A percentile compares a stretch with the other conserved stretches of the same genome.
Evolutionary conservation across 2,888 invertebrate genomes (phyloP).

Genomic region (Aspidiotus destructor): DNA sequence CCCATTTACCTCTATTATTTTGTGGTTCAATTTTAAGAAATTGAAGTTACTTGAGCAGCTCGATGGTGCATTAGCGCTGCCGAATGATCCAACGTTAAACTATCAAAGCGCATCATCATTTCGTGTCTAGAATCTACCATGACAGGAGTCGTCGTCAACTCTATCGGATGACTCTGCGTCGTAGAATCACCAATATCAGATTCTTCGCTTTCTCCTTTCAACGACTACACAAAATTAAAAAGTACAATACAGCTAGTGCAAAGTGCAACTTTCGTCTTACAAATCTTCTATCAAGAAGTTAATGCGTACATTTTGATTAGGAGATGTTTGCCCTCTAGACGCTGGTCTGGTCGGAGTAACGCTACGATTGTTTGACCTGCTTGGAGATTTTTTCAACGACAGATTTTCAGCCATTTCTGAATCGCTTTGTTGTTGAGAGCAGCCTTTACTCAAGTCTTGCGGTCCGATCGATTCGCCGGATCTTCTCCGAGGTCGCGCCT

Average conservation of each 20-base stretch:
- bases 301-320: conserved; percentile 23
- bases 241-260: too few relatives aligned
- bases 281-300: too few relatives aligned
- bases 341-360: conserved; percentile 36
- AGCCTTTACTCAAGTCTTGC: conserved; percentile 50
- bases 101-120: conserved; percentile 20
- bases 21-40: background rate
- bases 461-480: conserved; percentile 61
- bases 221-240: conserved; percentile 3
- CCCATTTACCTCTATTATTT: background rate
- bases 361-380: conserved; percentile 37
- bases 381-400: conserved; percentile 48
- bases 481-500: conserved; percentile 72
- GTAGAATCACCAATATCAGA: conserved; percentile 37
- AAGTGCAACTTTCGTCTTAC: too few relatives aligned
- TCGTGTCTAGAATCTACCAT: conserved; percentile 17
- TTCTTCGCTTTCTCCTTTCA: conserved; percentile 39
- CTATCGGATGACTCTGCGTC: conserved; percentile 38
- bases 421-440: conserved; percentile 42
- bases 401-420: conserved; percentile 46
- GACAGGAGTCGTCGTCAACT: conserved; percentile 36
- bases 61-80: conserved; percentile 29
- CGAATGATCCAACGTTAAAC: conserved; percentile 28
- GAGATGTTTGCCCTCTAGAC: conserved; percentile 23
- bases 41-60: conserved; percentile 14